Evolutionary conservation across 2,888 invertebrate genomes (phyloP).

Genomic region (Dendrolimus pini): DNA sequence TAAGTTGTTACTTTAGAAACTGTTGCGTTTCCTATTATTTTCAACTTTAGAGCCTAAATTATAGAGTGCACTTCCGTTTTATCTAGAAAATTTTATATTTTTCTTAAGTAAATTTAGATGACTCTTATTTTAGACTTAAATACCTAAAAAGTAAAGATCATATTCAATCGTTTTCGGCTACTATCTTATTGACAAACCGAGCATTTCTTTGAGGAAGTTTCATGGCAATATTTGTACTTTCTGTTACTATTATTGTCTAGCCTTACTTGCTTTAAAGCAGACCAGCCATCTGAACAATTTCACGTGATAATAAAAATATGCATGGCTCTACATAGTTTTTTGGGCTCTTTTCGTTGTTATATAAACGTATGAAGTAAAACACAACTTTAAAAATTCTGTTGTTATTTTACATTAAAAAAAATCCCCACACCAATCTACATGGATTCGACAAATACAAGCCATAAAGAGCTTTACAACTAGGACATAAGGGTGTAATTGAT

Average conservation of each 20-base stretch:
- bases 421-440: too few species aligned
- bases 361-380: too few species aligned
- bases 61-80: slow-evolving; percentile 20
- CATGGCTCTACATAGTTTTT: too few species aligned
- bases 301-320: too few species aligned
- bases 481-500: too few species aligned
- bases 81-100: not conserved
- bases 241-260: slow-evolving; percentile 24
- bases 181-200: slow-evolving; percentile 21
- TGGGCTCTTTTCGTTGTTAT: too few species aligned
- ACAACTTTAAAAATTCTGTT: too few species aligned
- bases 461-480: too few species aligned
- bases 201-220: slow-evolving; percentile 45
- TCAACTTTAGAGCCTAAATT: slow-evolving; percentile 21
- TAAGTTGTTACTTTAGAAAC: not conserved
- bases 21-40: slow-evolving; percentile 12
- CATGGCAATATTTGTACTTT: slow-evolving; percentile 35
- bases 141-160: not conserved
- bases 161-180: slow-evolving; percentile 10
- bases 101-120: not conserved
- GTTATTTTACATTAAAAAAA: too few species aligned
- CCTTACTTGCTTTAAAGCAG: slow-evolving; percentile 1
- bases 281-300: too few species aligned
- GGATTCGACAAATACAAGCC: too few species aligned
- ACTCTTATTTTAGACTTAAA: too few species aligned